Evolutionary conservation across 2,113 vertebrate species (phyloP), one percentile per base, ranked within the genome.

Genomic region (Sylvilagus bachmani): DNA sequence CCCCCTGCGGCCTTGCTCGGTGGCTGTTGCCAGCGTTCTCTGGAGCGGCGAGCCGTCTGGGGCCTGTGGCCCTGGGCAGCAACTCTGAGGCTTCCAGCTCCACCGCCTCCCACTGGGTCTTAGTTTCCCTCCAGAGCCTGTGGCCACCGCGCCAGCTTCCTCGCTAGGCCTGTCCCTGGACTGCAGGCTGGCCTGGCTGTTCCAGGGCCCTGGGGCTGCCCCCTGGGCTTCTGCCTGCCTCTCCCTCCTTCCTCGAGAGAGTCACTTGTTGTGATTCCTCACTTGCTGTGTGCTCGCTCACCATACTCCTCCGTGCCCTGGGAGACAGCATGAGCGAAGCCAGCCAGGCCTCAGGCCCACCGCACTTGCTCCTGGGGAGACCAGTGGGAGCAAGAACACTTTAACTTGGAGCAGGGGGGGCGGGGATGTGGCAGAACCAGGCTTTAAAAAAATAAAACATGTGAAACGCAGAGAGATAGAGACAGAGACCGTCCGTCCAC

Each of bases 31-130:
- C 90, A 75, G 89, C 81, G 62, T 92, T 96, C 90, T 17, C 27
- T n/a, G 36, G 61, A 95, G 75, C 89, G 73, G 90, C 44, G 90
- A 69, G 86, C 89, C 86, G 36, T 87, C 87, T 93, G 93, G 94
- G 97, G 96, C 96, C 95, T 95, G 51, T 91, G 87, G 49, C 97
- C 89, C 97, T 97, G 97, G 96, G 97, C 11, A 83, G 96, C 86
- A 94, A 96, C 95, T 95, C 97, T 91, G 95, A 97, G 96, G 96
- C 89, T 97, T 97, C 96, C 73, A 87, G 86, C 93, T 87, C 74
- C 90, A 97, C 95, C 96, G 58, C 38, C 51, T 73, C 85, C 53
- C 49, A n/a, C 91, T 38, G 93, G 95, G 94, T 95, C 95, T 97
- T 96, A 96, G 97, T 97, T 36, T 29, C 94, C 95, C 96, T 96